These are phyloP conservation scores for Hyphantria cunea DNA, from an alignment of 1,140 invertebrate species.

Conservation along the genomic window DNA sequence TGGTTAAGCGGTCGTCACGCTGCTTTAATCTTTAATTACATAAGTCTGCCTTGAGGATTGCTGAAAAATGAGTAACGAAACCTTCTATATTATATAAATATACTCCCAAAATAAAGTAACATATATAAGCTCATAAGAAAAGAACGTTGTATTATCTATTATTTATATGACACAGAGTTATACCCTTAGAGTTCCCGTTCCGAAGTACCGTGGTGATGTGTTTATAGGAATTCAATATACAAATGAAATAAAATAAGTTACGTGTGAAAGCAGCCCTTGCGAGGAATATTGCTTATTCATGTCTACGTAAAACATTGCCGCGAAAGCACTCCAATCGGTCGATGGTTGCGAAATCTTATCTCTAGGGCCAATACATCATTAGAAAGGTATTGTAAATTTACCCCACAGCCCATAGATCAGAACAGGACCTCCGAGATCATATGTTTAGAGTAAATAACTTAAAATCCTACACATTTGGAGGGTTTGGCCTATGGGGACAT, in stretches of 20 bases:
- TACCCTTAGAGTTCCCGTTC: neutral
- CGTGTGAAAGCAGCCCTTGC: slow-evolving; percentile 10
- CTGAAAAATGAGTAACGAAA: too few relatives aligned
- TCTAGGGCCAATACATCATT: slow-evolving; percentile 34
- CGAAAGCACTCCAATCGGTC: slow-evolving; percentile 38
- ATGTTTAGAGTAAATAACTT: too few relatives aligned
- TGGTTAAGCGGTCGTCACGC: too few relatives aligned
- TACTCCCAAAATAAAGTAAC: too few relatives aligned
- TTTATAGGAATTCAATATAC: slow-evolving; percentile 20
- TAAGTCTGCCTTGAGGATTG: too few relatives aligned
- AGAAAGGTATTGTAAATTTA: slow-evolving; percentile 15
- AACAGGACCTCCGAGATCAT: neutral
- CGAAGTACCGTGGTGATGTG: slow-evolving; percentile 6
- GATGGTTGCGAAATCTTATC: slow-evolving; percentile 30
- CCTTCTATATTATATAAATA: neutral
- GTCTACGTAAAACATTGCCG: slow-evolving; percentile 40
- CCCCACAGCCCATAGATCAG: neutral
- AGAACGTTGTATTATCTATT: neutral
- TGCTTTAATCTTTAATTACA: too few relatives aligned
- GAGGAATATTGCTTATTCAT: slow-evolving; percentile 43
- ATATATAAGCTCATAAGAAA: neutral
- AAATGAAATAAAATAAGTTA: slow-evolving; percentile 12
- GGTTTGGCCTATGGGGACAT: too few relatives aligned
- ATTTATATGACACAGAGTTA: slow-evolving; percentile 1
- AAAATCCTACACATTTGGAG: too few relatives aligned